These are phyloP conservation scores for Phylloscopus collybita DNA, from an alignment of 2,797 vertebrate species.

Conservation along the genomic window DNA sequence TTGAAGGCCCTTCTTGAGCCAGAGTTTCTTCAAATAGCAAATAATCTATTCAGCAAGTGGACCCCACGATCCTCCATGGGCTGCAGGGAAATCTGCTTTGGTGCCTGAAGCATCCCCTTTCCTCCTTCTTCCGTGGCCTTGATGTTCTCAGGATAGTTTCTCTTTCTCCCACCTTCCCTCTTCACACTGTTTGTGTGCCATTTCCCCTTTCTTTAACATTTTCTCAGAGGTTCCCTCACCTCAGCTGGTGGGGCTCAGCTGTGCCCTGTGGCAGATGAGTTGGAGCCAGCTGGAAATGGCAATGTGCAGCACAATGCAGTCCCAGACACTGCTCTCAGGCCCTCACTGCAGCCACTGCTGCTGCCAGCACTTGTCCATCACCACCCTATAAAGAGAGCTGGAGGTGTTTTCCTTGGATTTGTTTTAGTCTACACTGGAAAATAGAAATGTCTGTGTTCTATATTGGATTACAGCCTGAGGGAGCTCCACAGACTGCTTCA, in stretches of 20 bases:
- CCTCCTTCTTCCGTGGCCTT: neutral
- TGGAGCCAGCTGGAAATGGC: neutral
- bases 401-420: neutral
- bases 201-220: neutral
- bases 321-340: neutral
- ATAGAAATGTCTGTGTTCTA: neutral
- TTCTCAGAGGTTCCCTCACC: neutral
- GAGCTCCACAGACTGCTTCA: neutral
- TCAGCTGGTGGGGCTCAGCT: neutral
- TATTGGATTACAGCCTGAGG: neutral
- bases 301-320: no score
- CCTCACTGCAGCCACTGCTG: neutral
- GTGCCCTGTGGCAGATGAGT: neutral
- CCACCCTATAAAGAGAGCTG: fast-evolving
- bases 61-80: fast-evolving
- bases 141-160: neutral
- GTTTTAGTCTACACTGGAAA: neutral
- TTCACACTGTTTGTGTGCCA: neutral
- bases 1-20: fast-evolving
- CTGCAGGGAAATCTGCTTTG: neutral
- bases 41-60: neutral
- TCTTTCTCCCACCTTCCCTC: neutral
- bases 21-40: neutral
- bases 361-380: fast-evolving
- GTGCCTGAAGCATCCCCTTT: neutral